A percentile compares a stretch with the other conserved stretches of the same genome.
Conservation (phyloP, 2,113 vertebrate species). For the Bubo bubo region DNA sequence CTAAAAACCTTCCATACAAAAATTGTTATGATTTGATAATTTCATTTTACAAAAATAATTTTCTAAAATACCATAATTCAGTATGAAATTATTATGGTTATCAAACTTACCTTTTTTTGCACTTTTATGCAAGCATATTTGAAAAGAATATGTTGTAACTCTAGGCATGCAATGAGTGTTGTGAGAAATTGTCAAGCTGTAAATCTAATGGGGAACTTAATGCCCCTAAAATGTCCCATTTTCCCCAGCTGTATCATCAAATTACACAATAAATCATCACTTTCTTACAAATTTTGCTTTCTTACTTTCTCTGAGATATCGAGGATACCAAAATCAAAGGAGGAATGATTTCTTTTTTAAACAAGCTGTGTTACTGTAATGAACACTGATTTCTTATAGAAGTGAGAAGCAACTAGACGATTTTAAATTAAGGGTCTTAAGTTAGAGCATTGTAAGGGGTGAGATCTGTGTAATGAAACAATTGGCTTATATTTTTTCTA, state of each 20-base stretch:
- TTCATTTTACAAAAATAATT: neutral
- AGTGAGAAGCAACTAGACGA: accelerated
- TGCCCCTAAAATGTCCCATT: neutral
- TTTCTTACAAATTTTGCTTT: neutral
- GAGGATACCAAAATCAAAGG: neutral
- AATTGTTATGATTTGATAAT: neutral
- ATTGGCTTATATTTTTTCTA: neutral
- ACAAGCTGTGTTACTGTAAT: neutral
- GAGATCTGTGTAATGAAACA: neutral
- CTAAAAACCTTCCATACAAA: neutral
- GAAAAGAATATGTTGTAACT: neutral
- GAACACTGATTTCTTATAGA: neutral
- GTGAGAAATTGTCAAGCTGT: neutral
- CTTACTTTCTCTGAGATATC: neutral
- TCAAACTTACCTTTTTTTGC: neutral
- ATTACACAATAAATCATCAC: neutral
- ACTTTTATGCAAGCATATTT: neutral
- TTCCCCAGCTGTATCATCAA: neutral
- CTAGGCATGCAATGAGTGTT: neutral
- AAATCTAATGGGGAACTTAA: neutral
- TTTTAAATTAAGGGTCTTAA: neutral
- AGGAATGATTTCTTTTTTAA: neutral
- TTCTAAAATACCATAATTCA: neutral
- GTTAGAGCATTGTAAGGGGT: neutral
- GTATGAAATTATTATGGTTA: neutral